Evolutionary conservation across 2,888 invertebrate species (phyloP).

Genomic region (Polylopha cassiicola): DNA sequence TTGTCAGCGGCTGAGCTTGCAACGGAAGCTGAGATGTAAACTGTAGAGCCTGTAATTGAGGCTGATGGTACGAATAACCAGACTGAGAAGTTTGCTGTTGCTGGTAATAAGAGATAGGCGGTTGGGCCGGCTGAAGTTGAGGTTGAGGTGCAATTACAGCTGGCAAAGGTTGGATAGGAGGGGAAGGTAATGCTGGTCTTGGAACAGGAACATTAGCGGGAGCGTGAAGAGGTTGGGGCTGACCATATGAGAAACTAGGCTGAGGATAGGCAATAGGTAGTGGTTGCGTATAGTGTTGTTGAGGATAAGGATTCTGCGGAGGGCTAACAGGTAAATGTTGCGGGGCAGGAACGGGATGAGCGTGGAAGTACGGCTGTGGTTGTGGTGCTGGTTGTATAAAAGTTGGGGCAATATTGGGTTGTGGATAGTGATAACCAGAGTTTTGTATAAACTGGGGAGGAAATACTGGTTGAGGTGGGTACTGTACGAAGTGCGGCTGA

Average conservation of each 20-base stretch:
- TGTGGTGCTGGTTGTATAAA: slow-evolving; percentile 29
- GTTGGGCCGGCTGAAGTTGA: slow-evolving; percentile 17
- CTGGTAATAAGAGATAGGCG: slow-evolving; percentile 18
- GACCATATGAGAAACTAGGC: slow-evolving; percentile 2
- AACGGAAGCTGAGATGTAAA: slow-evolving; percentile 31
- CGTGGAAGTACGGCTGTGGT: slow-evolving; percentile 12
- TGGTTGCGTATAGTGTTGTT: slow-evolving; percentile 5
- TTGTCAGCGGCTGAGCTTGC: slow-evolving; percentile 39
- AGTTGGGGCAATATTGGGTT: slow-evolving; percentile 34
- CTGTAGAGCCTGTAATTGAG: slow-evolving; percentile 25
- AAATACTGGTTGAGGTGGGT: slow-evolving; percentile 25
- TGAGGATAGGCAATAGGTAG: too few relatives aligned
- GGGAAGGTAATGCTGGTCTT: slow-evolving; percentile 11
- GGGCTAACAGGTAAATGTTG: slow-evolving; percentile 16
- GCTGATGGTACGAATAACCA: slow-evolving; percentile 33
- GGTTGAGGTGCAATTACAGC: slow-evolving; percentile 14
- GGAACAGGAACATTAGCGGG: slow-evolving; percentile 4
- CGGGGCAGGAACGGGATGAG: slow-evolving; percentile 11
- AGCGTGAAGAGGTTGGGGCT: slow-evolving; percentile 3
- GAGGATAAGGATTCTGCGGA: slow-evolving; percentile 2
- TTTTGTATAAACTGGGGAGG: slow-evolving; percentile 30
- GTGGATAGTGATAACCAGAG: slow-evolving; percentile 42
- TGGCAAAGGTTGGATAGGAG: slow-evolving; percentile 20
- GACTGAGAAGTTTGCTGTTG: slow-evolving; percentile 24
- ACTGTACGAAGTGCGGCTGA: slow-evolving; percentile 28